Evolutionary conservation across 2,888 invertebrate genomes (phyloP).

Genomic region (Gari tellinella): DNA sequence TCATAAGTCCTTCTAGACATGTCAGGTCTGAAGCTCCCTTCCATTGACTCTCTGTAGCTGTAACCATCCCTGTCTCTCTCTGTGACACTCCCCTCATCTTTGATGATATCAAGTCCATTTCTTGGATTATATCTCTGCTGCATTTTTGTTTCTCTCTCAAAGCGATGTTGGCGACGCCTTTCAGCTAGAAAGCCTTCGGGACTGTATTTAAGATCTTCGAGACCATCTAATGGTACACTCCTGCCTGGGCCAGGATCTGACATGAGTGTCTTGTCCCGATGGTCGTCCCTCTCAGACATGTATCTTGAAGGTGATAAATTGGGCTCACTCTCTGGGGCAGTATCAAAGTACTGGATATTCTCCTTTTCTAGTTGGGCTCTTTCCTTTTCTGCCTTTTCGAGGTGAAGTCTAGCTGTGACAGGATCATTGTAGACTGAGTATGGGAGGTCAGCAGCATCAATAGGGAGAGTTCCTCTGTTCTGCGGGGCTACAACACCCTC

Average conservation of each 20-base stretch:
- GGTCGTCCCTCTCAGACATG: no score
- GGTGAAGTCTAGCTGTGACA: no score
- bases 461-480: no score
- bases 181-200: constrained; percentile 57
- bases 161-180: constrained; percentile 21
- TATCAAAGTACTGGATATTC: constrained; percentile 2
- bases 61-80: no score
- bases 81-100: no score
- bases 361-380: constrained; percentile 11
- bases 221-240: constrained; percentile 3
- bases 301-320: neutral
- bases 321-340: no score
- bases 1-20: constrained; percentile 10
- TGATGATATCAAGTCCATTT: no score
- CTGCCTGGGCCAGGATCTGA: constrained; percentile 45
- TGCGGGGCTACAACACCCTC: constrained; percentile 35
- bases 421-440: no score
- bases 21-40: neutral
- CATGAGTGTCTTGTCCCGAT: constrained; percentile 8
- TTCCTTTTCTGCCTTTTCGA: constrained; percentile 21
- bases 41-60: no score
- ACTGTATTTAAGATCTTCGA: constrained; percentile 24
- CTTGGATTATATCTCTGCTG: constrained; percentile 2
- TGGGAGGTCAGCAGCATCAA: no score
- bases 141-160: constrained; percentile 43